Base-by-base conservation (phyloP, 2,888 invertebrate species). In the Drosophila anomalata region DNA sequence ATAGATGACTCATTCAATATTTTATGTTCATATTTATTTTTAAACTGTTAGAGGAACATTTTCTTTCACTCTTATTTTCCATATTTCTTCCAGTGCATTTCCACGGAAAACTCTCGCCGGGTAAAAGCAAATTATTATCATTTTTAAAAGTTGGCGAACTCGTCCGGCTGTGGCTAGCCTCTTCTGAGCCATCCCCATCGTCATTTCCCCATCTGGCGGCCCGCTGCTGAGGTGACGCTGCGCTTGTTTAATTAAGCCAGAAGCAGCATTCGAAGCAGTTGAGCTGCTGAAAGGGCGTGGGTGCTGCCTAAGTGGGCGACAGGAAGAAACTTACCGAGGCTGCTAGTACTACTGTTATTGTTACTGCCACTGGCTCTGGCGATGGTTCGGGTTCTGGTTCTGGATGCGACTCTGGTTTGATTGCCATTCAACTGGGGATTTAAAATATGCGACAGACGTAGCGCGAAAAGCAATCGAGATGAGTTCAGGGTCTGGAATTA, bases 381-480 rank as follows among this genome's bases (percentile, higher is more conserved):
- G 5, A n/a, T 36, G n/a, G 36, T 22, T 14, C 24, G 29, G 11
- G 42, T 17, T 36, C 33, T 59, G 65, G 53, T 31, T 42, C 47
- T 36, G 67, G 39, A 17, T 46, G 39, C 39, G 48, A 48, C 36
- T 50, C 51, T 60, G 70, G 63, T 72, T 84, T 82, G 82, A 82
- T 82, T 82, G 82, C 81, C 87, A 82, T 85, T 84, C 82, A 82
- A 81, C 85, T 84, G 70, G 82, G 82, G 87, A 82, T 84, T 82
- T 82, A 81, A 82, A 82, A 84, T 87, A 82, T 82, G 87, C 82
- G 82, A 77, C 87, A 72, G 82, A 81, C 85, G 87, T 82, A 81
- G 84, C 70, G 73, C 42, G 46, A 65, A 75, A 78, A 78, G 84
- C 80, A 84, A 81, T 87, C 85, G 74, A 81, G 60, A 61, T 83